Conservation (phyloP, 1,140 invertebrate species). For the Solen grandis region DNA sequence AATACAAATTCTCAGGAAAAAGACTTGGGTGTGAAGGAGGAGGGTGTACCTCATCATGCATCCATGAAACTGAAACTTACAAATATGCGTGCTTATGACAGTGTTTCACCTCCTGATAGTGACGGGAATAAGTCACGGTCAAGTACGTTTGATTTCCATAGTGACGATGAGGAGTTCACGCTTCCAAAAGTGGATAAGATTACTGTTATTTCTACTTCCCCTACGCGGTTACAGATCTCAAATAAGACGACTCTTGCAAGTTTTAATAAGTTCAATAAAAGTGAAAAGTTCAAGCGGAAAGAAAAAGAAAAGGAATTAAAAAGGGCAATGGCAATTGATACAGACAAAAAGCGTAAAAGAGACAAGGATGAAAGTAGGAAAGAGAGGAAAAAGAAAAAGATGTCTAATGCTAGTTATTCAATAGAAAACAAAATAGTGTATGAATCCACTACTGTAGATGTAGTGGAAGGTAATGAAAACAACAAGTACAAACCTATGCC, state of each 20-base stretch:
- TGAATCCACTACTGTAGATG: constrained; percentile 64
- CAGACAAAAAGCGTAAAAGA: constrained; percentile 73
- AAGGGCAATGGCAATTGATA: constrained; percentile 55
- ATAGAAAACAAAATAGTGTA: constrained; percentile 62
- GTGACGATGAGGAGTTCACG: constrained; percentile 71
- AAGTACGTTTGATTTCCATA: constrained; percentile 72
- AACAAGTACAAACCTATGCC: constrained; percentile 57
- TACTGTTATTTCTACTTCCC: constrained; percentile 67
- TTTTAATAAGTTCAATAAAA: constrained; percentile 66
- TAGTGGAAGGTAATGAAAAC: constrained; percentile 51
- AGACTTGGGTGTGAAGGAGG: constrained; percentile 42
- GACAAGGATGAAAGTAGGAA: constrained; percentile 74
- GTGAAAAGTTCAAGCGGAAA: constrained; percentile 72
- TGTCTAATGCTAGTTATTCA: constrained; percentile 57
- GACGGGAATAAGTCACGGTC: constrained; percentile 57
- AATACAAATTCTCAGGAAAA: constrained; percentile 54
- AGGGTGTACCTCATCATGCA: constrained; percentile 39
- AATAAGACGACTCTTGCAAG: constrained; percentile 66
- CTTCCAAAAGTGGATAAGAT: constrained; percentile 55
- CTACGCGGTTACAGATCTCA: constrained; percentile 71
- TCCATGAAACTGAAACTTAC: constrained; percentile 50
- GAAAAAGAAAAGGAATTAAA: constrained; percentile 64
- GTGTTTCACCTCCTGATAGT: constrained; percentile 35
- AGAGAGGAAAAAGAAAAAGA: constrained; percentile 72
- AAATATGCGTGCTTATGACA: constrained; percentile 40